Conservation (phyloP, 1,140 invertebrate genomes). For the Saccostrea cuccullata region DNA sequence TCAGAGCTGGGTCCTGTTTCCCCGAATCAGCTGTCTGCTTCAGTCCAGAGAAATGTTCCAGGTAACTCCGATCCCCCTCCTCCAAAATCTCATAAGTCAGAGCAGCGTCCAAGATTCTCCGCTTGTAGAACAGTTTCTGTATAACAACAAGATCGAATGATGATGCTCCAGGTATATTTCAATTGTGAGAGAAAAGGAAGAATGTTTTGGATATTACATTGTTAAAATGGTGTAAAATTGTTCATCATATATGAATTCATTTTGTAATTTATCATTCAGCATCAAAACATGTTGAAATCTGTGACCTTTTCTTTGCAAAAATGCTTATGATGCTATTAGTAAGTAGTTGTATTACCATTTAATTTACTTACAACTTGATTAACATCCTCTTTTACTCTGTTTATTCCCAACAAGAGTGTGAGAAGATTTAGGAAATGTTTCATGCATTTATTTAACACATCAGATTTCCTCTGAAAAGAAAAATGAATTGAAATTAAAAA, state of each 20-base stretch:
- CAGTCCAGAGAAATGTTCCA: slow-evolving; percentile 22
- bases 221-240: too few relatives aligned
- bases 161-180: not conserved
- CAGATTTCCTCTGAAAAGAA: not conserved
- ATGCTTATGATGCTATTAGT: too few relatives aligned
- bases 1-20: not conserved
- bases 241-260: too few relatives aligned
- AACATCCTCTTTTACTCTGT: not conserved
- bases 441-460: not conserved
- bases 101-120: not conserved
- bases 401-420: not conserved
- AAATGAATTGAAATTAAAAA: too few relatives aligned
- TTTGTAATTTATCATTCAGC: too few relatives aligned
- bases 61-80: not conserved
- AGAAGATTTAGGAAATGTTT: not conserved
- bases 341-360: too few relatives aligned
- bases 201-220: too few relatives aligned
- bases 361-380: not conserved
- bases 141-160: not conserved
- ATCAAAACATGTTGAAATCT: too few relatives aligned
- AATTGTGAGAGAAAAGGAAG: not conserved
- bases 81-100: not conserved
- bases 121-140: slow-evolving; percentile 6
- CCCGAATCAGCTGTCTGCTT: too few relatives aligned
- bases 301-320: too few relatives aligned